Conservation (phyloP, 2,797 vertebrate genomes). For the Platalea minor region DNA sequence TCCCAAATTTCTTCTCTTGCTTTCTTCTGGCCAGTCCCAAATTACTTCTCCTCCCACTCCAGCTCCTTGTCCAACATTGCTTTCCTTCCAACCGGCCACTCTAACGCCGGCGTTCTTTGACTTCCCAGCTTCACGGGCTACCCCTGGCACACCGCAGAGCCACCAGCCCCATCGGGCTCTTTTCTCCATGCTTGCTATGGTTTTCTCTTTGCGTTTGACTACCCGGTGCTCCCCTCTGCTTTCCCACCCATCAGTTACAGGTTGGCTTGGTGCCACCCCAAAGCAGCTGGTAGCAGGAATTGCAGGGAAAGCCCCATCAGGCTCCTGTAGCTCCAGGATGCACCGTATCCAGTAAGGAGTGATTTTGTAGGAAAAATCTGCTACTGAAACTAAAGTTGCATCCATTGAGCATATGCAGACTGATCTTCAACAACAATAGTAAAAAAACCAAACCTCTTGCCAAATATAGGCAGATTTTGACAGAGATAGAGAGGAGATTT, state of each 20-base stretch:
- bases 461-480: background rate
- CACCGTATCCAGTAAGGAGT: background rate
- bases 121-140: background rate
- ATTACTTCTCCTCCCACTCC: background rate
- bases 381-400: background rate
- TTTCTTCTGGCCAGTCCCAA: background rate
- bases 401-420: background rate
- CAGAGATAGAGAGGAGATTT: background rate
- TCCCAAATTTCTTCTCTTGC: background rate
- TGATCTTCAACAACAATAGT: background rate
- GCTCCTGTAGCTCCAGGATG: background rate
- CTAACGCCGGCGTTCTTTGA: background rate
- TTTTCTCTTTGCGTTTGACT: background rate
- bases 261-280: background rate
- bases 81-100: background rate
- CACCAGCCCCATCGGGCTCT: background rate
- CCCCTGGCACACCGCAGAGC: rapidly evolving
- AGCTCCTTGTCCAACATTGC: background rate
- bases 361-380: background rate
- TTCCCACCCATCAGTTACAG: background rate
- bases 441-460: background rate
- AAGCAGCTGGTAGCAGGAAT: background rate
- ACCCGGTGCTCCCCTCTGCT: background rate
- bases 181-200: background rate
- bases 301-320: background rate